These are phyloP conservation scores for Rosalia funebris DNA, from an alignment of 2,888 invertebrate species.

Conservation along the genomic window DNA sequence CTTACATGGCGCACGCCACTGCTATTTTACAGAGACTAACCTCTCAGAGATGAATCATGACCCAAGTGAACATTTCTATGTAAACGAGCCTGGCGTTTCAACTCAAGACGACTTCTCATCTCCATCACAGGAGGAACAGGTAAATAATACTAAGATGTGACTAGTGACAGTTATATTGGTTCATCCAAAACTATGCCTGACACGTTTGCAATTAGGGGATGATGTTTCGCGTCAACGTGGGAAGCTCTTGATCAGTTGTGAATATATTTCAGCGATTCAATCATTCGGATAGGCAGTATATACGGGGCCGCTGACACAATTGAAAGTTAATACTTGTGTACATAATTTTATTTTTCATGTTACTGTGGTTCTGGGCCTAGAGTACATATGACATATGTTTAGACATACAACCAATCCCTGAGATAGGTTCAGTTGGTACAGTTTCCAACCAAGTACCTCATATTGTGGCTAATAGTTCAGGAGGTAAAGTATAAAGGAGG, in stretches of 20 bases:
- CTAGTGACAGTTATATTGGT: constrained; percentile 58
- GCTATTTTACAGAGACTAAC: background rate
- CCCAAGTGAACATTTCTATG: constrained; percentile 4
- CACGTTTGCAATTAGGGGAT: constrained; percentile 56
- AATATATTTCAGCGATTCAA: constrained; percentile 12
- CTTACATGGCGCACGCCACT: background rate
- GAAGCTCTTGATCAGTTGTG: constrained; percentile 49
- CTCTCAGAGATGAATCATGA: background rate
- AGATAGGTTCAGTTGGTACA: too few relatives aligned
- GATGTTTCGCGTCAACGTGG: constrained; percentile 41
- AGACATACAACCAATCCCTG: too few relatives aligned
- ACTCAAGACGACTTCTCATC: background rate
- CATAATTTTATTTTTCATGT: too few relatives aligned
- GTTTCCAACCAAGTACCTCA: too few relatives aligned
- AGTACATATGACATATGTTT: too few relatives aligned
- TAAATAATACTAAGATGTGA: constrained; percentile 55
- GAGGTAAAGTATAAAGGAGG: too few relatives aligned
- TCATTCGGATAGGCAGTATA: background rate
- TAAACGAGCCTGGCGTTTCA: constrained; percentile 18
- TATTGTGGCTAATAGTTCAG: too few relatives aligned
- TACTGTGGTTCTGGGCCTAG: too few relatives aligned
- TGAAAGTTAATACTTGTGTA: too few relatives aligned
- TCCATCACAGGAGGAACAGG: constrained; percentile 26
- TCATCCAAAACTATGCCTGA: constrained; percentile 51
- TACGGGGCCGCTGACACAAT: too few relatives aligned